A percentile compares a stretch with the other conserved stretches of the same genome.
Conservation (phyloP, 1,140 invertebrate genomes). For the Bombus turneri region DNA sequence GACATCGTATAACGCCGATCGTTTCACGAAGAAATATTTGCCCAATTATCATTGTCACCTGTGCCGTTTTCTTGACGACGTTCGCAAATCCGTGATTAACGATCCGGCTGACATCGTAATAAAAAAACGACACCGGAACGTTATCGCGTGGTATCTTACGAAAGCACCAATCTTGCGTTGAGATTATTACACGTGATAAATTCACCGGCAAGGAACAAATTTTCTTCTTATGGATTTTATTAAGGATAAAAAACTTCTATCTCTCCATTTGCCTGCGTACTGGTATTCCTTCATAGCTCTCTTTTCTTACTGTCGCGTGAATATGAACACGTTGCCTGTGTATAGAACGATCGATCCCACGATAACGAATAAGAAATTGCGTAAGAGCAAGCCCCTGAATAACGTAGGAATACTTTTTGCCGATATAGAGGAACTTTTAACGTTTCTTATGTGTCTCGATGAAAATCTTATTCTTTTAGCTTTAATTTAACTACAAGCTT, state of each 20-base stretch:
- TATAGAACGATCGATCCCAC: background rate
- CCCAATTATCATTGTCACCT: slow-evolving; percentile 15
- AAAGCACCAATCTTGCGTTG: background rate
- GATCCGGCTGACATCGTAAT: slow-evolving; percentile 4
- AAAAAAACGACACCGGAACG: background rate
- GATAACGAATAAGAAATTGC: background rate
- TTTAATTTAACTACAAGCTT: too few relatives aligned
- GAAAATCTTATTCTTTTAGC: background rate
- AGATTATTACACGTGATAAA: slow-evolving; percentile 25
- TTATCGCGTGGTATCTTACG: background rate
- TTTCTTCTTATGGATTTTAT: background rate
- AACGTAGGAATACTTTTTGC: background rate
- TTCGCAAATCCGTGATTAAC: background rate
- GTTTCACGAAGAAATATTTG: background rate
- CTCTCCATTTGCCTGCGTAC: background rate
- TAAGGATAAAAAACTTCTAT: background rate
- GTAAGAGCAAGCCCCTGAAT: background rate
- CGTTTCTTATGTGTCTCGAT: background rate
- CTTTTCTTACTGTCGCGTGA: background rate
- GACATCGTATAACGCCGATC: background rate
- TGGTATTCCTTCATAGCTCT: background rate
- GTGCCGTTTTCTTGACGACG: background rate
- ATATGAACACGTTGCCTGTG: background rate
- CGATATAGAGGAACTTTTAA: background rate
- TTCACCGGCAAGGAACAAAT: background rate